Percentiles rank a stretch among this genome's conserved stretches.
Conservation (phyloP, 2,888 invertebrate genomes). For the Encarsia formosa region DNA sequence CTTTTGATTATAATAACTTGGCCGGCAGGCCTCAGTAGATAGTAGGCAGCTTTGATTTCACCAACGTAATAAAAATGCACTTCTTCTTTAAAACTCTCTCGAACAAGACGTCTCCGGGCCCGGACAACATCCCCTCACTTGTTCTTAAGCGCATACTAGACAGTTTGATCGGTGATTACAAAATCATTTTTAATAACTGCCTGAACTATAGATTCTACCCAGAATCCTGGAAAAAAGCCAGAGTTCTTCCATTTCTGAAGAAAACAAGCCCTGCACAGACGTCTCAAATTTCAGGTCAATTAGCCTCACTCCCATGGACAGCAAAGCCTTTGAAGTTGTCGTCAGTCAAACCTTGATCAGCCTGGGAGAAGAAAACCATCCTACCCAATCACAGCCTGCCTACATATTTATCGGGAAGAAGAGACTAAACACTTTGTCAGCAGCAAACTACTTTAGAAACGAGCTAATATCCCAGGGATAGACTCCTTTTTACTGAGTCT, state of each 20-base stretch:
- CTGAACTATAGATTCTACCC: constrained; percentile 36
- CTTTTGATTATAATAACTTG: no score
- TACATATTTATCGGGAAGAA: neutral
- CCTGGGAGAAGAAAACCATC: constrained; percentile 5
- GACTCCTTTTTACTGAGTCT: constrained; percentile 9
- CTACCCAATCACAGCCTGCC: constrained; percentile 11
- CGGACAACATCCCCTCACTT: neutral
- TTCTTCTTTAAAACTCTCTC: neutral
- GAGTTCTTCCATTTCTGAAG: constrained; percentile 29
- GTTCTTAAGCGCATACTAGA: constrained; percentile 13
- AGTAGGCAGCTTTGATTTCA: no score
- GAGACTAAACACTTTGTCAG: neutral
- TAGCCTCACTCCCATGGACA: constrained; percentile 29
- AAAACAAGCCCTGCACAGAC: constrained; percentile 7
- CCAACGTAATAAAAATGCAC: no score
- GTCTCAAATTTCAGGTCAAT: constrained; percentile 31
- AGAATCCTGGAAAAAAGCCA: constrained; percentile 29
- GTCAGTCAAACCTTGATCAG: neutral
- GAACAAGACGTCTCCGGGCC: neutral
- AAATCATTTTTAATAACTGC: constrained; percentile 27
- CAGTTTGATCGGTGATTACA: neutral
- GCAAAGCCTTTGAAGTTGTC: constrained; percentile 30
- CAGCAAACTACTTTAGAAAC: constrained; percentile 4
- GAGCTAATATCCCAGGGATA: constrained; percentile 15
- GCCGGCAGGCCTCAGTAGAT: no score